These are phyloP conservation scores for Ametastegia equiseti DNA, from an alignment of 2,888 invertebrate species.

Conservation along the genomic window DNA sequence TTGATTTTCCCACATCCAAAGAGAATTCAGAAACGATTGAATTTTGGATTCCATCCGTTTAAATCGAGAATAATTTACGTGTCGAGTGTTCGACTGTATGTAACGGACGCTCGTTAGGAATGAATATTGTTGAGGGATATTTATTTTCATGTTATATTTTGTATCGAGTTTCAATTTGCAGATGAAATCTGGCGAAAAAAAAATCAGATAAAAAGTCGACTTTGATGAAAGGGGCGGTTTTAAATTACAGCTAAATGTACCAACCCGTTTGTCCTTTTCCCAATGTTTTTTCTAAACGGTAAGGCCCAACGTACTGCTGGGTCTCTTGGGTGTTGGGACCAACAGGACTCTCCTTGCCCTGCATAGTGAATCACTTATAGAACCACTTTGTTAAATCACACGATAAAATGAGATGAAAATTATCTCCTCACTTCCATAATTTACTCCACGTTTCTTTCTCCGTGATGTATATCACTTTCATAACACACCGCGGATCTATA, in stretches of 20 bases:
- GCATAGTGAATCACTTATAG: constrained; percentile 62
- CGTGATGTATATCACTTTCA: background rate
- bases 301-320: constrained; percentile 98
- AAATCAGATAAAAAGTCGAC: background rate
- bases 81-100: background rate
- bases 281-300: constrained; percentile 98
- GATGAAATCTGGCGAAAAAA: background rate
- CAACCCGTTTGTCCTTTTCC: constrained; percentile 99
- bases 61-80: background rate
- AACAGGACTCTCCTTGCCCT: constrained; percentile 71
- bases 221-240: constrained; percentile 46
- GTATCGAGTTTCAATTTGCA: background rate
- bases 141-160: no score
- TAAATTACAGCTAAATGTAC: constrained; percentile 25
- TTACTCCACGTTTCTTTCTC: background rate
- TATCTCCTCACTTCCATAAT: constrained; percentile 46
- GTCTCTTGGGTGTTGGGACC: constrained; percentile 79
- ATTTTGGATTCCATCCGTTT: background rate
- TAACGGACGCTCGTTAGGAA: background rate
- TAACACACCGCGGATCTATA: background rate
- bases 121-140: background rate
- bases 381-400: background rate
- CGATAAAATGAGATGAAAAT: background rate
- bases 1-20: background rate
- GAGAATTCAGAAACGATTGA: background rate